Conservation (phyloP, 2,797 vertebrate genomes). For the Philypnodon macrostomus region DNA sequence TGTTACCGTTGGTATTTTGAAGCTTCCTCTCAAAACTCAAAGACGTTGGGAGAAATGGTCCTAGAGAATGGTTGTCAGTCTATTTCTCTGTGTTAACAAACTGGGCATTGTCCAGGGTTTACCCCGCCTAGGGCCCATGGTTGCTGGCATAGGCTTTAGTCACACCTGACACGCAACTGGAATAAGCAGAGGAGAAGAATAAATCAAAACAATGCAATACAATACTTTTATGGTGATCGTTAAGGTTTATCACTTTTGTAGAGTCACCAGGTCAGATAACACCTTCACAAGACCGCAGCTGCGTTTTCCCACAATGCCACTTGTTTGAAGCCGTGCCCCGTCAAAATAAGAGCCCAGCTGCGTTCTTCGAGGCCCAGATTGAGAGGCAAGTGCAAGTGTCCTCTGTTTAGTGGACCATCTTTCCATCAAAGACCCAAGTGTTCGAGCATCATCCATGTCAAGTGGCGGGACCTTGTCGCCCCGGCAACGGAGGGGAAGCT, state of each 20-base stretch:
- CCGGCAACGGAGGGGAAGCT: conserved; percentile 74
- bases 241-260: neutral
- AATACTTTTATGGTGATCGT: neutral
- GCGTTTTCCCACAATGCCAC: conserved; percentile 29
- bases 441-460: conserved; percentile 59
- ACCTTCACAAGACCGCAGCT: conserved; percentile 32
- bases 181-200: neutral
- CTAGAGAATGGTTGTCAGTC: no score
- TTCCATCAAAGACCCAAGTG: conserved; percentile 42
- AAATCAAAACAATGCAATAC: neutral
- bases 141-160: no score
- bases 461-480: conserved; percentile 70
- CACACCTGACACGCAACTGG: no score
- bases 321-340: conserved; percentile 20
- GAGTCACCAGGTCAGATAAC: conserved; percentile 16
- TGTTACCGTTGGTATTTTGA: no score
- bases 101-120: no score
- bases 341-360: conserved; percentile 54
- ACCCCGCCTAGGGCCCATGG: no score
- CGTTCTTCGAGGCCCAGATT: conserved; percentile 34
- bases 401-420: conserved; percentile 47
- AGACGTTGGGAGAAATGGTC: no score
- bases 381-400: conserved; percentile 52
- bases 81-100: no score
- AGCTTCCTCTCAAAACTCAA: no score